A percentile compares a stretch with the other conserved stretches of the same genome.
These are phyloP conservation scores for Diploscapter pachys DNA, from an alignment of 1,140 invertebrate species.

Conservation along the genomic window DNA sequence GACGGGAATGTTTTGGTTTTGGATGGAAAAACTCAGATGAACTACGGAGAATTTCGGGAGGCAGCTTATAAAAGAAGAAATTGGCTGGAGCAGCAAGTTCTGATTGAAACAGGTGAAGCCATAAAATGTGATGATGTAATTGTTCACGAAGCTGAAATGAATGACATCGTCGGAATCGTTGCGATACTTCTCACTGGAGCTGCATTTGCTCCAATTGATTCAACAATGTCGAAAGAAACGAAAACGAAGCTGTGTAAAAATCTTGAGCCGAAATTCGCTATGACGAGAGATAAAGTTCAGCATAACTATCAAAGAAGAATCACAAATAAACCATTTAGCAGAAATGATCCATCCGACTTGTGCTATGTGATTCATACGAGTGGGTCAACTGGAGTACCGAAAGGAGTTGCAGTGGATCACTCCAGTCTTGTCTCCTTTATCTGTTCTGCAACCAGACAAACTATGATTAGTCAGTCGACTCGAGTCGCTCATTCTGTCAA, in stretches of 20 bases:
- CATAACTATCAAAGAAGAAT: background rate
- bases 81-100: no score
- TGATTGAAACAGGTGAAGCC: no score
- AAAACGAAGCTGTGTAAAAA: conserved; percentile 21
- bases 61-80: no score
- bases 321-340: background rate
- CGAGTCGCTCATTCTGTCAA: conserved; percentile 46
- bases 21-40: no score
- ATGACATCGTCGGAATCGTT: background rate
- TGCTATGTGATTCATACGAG: conserved; percentile 48
- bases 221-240: conserved; percentile 19
- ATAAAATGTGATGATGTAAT: no score
- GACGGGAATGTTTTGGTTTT: no score
- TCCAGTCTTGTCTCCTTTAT: conserved; percentile 36
- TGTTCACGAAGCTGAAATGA: no score
- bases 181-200: conserved; percentile 32
- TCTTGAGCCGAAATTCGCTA: conserved; percentile 9
- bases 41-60: no score
- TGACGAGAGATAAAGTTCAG: background rate
- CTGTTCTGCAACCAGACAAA: conserved; percentile 23
- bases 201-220: conserved; percentile 38
- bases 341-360: conserved; percentile 18
- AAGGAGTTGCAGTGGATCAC: conserved; percentile 41
- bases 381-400: conserved; percentile 49
- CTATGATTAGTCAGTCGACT: conserved; percentile 11